These are phyloP conservation scores for Percina caprodes DNA, from an alignment of 2,113 vertebrate species.

Conservation along the genomic window DNA sequence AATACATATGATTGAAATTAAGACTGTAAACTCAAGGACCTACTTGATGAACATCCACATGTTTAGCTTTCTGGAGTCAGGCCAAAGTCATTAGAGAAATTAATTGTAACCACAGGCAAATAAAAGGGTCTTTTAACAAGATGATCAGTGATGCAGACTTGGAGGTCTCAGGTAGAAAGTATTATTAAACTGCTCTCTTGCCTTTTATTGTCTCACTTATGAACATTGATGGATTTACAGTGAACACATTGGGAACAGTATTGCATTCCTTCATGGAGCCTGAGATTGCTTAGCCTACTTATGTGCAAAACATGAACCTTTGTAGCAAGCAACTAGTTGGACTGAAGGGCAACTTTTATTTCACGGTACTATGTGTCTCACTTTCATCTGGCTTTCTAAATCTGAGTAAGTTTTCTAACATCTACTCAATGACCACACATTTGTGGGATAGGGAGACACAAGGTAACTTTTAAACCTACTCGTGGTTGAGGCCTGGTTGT, in stretches of 20 bases:
- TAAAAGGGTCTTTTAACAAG: slow-evolving; percentile 41
- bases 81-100: slow-evolving; percentile 28
- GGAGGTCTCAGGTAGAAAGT: slow-evolving; percentile 37
- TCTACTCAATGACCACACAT: neutral
- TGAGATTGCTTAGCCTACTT: neutral
- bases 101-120: slow-evolving; percentile 23
- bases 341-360: neutral
- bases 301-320: neutral
- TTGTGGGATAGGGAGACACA: neutral
- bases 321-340: neutral
- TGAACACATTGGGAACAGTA: neutral
- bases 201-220: slow-evolving; percentile 31
- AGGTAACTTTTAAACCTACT: slow-evolving; percentile 47
- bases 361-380: neutral
- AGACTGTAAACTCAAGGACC: neutral
- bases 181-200: slow-evolving; percentile 16
- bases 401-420: neutral
- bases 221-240: slow-evolving; percentile 30
- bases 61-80: slow-evolving; percentile 7
- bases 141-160: neutral
- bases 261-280: neutral
- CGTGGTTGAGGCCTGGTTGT: slow-evolving; percentile 55
- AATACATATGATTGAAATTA: neutral
- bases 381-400: neutral
- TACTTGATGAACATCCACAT: slow-evolving; percentile 21